These are phyloP conservation scores for Aphidius colemani DNA, from an alignment of 2,888 invertebrate genomes.

Conservation along the genomic window DNA sequence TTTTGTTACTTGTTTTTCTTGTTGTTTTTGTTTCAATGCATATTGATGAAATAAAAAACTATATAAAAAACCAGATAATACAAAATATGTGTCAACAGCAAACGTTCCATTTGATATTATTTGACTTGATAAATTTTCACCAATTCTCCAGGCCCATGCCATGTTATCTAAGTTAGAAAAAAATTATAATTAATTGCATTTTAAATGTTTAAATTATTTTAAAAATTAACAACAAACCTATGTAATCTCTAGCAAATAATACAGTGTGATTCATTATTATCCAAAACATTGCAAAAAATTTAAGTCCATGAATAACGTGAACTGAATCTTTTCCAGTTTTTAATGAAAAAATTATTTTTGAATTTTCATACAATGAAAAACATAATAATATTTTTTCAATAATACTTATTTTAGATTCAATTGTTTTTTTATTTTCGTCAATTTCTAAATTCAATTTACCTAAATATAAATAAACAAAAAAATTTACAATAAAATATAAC, in stretches of 20 bases:
- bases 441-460: too few species aligned
- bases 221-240: slow-evolving; percentile 41
- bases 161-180: slow-evolving; percentile 51
- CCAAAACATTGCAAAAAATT: slow-evolving; percentile 66
- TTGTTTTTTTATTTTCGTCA: too few species aligned
- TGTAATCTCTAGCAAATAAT: slow-evolving; percentile 57
- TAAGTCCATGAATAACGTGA: slow-evolving; percentile 61
- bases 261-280: slow-evolving; percentile 64
- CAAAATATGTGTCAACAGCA: slow-evolving; percentile 63
- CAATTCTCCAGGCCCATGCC: slow-evolving; percentile 49
- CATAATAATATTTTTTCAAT: slow-evolving; percentile 53
- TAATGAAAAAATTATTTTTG: slow-evolving; percentile 57
- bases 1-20: too few species aligned
- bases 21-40: too few species aligned
- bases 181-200: background rate
- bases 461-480: too few species aligned
- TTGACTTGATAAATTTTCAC: slow-evolving; percentile 55
- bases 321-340: slow-evolving; percentile 53
- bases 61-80: slow-evolving; percentile 56
- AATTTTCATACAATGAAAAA: slow-evolving; percentile 63
- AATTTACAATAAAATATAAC: too few species aligned
- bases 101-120: slow-evolving; percentile 59
- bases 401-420: slow-evolving; percentile 19
- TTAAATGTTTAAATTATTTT: background rate
- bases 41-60: background rate